Evolutionary conservation across 2,113 vertebrate genomes (phyloP), one percentile per base, ranked within the genome.

Genomic region (Pagrus major): DNA sequence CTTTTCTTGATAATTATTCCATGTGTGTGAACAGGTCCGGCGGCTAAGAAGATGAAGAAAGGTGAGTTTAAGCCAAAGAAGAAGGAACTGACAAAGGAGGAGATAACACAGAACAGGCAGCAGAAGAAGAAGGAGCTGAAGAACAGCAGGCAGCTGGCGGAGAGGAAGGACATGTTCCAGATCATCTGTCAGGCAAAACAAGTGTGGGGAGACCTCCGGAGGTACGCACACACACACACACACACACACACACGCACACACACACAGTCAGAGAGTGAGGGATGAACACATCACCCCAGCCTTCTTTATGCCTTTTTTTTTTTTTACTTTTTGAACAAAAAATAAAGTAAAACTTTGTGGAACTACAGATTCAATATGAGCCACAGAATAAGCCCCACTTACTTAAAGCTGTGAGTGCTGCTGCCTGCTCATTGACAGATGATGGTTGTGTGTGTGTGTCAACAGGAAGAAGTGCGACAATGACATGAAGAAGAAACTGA

Each of bases 121-220:
- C 96, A 97, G 88, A 92, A 94, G 93, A 97, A 94, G 92, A 98
- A 96, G 56, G 97, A 98, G 4, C 91, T 99, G 81, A 99, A 97
- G 85, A 96, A 92, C 78, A 96, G 54, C 75, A 70, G 95, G 1
- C 94, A 97, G 80, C 95, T 96, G 87, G 94, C 88, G 46, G 96
- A 98, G 29, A 91, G 80, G 84, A 99, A 94, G 92, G 95, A 94
- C 84, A 96, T 96, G 88, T 98, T 96, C n/a, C 90, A 97, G 18
- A 78, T 96, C 79, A 93, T 98, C 78, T 82, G 88, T 71, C 94
- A 95, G 71, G 94, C 96, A 21, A 99, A 99, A 84, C 94, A 95
- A 81, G 94, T 99, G 77, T 99, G 98, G 98, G 93, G 83, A 35
- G 51, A 80, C 9, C 84, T 94, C 41, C 81, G 93, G 64, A 91